Percentiles rank a stretch among this genome's conserved stretches.
Conservation (phyloP, 2,888 invertebrate genomes). For the Tetropium fuscum region DNA sequence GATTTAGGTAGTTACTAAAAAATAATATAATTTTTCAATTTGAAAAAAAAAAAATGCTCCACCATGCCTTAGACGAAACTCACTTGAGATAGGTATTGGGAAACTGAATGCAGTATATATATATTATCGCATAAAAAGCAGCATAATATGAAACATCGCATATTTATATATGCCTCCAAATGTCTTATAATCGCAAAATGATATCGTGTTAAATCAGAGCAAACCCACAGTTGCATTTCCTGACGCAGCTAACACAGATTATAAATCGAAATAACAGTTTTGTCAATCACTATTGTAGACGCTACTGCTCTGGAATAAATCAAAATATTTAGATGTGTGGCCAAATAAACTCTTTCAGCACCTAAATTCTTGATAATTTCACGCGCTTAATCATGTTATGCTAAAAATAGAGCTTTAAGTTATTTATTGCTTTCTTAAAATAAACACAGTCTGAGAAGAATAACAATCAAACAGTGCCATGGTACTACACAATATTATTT, state of each 20-base stretch:
- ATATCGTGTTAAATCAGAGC: too few relatives aligned
- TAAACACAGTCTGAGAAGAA: conserved; percentile 28
- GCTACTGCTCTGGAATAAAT: conserved; percentile 52
- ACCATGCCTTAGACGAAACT: too few relatives aligned
- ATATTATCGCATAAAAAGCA: too few relatives aligned
- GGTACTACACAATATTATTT: conserved; percentile 1
- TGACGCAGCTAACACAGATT: not conserved
- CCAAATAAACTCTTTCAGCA: conserved; percentile 58
- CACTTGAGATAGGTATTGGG: too few relatives aligned
- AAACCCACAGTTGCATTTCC: conserved; percentile 5
- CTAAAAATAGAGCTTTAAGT: conserved; percentile 46
- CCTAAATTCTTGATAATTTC: conserved; percentile 56
- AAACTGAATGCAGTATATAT: too few relatives aligned
- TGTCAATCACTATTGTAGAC: conserved; percentile 36
- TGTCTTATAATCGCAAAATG: too few relatives aligned
- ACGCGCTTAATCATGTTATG: conserved; percentile 52
- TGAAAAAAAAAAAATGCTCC: too few relatives aligned
- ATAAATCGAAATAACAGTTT: conserved; percentile 7
- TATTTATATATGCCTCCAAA: too few relatives aligned
- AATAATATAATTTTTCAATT: too few relatives aligned
- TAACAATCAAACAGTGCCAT: conserved; percentile 8
- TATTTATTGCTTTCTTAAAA: conserved; percentile 47
- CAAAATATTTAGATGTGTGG: conserved; percentile 60
- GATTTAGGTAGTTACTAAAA: too few relatives aligned
- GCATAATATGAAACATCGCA: too few relatives aligned